Conservation (phyloP, 2,797 vertebrate species). For the Amniataba percoides region DNA sequence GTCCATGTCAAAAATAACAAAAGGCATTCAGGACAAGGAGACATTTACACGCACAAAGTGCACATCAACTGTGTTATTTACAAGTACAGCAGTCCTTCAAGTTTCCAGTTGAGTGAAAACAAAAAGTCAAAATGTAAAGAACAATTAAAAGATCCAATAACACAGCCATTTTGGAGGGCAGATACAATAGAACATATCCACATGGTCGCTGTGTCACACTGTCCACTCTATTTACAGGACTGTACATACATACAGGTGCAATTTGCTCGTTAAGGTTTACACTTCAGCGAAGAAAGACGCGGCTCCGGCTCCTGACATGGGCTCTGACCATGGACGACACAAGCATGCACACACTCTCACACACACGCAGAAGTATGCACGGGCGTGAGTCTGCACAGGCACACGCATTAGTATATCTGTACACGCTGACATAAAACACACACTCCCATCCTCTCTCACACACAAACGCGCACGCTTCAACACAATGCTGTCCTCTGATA, state of each 20-base stretch:
- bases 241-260: conserved; percentile 78
- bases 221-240: conserved; percentile 78
- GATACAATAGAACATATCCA: conserved; percentile 83
- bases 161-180: conserved; percentile 78
- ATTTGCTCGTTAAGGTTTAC: conserved; percentile 71
- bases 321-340: conserved; percentile 48
- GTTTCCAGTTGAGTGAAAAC: conserved; percentile 91
- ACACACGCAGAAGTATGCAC: conserved; percentile 26
- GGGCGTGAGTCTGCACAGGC: conserved; percentile 57
- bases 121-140: conserved; percentile 80
- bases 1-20: conserved; percentile 78
- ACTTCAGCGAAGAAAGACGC: conserved; percentile 68
- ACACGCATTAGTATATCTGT: conserved; percentile 58
- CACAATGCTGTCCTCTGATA: conserved; percentile 61
- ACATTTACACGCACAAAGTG: conserved; percentile 95
- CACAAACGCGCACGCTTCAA: conserved; percentile 27
- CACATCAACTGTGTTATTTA: conserved; percentile 95
- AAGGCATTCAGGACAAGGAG: conserved; percentile 88
- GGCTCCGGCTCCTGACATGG: conserved; percentile 60
- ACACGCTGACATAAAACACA: conserved; percentile 43
- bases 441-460: conserved; percentile 30
- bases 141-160: conserved; percentile 79
- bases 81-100: conserved; percentile 99
- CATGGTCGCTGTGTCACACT: conserved; percentile 67
- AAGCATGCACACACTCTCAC: conserved; percentile 44